Conservation (phyloP, 2,797 vertebrate species). For the Crypturellus tataupa region DNA sequence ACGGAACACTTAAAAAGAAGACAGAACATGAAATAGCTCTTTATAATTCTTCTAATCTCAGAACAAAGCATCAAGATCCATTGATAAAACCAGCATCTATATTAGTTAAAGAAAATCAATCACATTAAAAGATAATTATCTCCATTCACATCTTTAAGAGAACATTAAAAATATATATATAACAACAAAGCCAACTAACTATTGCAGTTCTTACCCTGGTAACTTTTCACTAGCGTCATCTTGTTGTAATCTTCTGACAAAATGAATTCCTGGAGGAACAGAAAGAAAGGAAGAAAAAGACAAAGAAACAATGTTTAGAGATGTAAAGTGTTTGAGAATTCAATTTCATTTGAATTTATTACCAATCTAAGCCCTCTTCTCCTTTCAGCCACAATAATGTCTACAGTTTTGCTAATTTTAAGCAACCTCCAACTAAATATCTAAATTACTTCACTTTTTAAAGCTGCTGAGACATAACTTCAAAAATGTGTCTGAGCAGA, state of each 20-base stretch:
- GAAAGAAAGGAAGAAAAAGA: conserved; percentile 45
- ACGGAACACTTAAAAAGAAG: not conserved
- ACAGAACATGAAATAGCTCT: not conserved
- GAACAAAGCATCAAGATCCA: not conserved
- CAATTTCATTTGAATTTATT: conserved; percentile 5
- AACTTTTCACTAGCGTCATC: conserved; percentile 91
- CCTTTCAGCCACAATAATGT: not conserved
- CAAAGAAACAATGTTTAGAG: conserved; percentile 24
- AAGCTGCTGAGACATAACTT: not conserved
- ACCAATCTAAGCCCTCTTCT: not conserved
- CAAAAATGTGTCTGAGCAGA: not conserved
- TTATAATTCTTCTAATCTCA: not conserved
- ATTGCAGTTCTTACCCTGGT: conserved; percentile 88
- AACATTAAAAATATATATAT: not conserved
- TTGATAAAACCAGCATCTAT: not conserved
- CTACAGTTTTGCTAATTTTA: not conserved
- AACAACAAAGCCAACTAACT: not conserved
- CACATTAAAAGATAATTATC: not conserved
- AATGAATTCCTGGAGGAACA: conserved; percentile 90
- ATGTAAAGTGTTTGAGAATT: not conserved
- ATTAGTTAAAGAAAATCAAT: not conserved
- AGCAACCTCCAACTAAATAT: not conserved
- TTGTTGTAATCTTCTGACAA: conserved; percentile 98
- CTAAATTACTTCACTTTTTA: not conserved
- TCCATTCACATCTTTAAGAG: not conserved